Base-by-base conservation (phyloP, 2,888 invertebrate genomes). In the Harmothoe impar region DNA sequence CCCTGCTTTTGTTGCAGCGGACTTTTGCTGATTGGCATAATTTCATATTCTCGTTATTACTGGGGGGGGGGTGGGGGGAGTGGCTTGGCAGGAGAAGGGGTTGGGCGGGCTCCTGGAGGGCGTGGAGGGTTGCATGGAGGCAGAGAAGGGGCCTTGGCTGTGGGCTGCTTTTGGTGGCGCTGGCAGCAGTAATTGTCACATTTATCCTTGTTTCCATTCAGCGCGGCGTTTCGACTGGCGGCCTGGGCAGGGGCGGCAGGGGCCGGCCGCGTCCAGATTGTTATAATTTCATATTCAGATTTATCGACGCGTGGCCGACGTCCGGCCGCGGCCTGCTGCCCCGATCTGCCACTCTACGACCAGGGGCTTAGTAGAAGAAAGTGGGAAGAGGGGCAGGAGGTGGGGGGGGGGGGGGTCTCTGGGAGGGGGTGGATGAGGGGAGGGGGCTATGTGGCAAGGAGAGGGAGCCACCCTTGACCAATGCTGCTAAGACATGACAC, bases 201-300 rank as follows among this genome's bases (percentile, higher is more conserved):
- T 86, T 86, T 86, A 86, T 86, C 86, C 86, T 86, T 86, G 86
- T 86, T 86, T 86, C 86, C 86, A 86, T 86, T 86, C 86, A 86
- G 54, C 52, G 31, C 20, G 56, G 54, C 54, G 54, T 54, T 54
- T 54, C 54, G n/a, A 54, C 33, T 84, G 15, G 54, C 54, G 29
- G 56, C 25, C 31, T 0, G 84, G 20, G 12, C n/a, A n/a, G 15
- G 43, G 43, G 25, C 84, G 52, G n/a, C 54, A n/a, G 7, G 86
- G 17, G 54, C 86, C 56, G 86, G 54, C 31, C 86, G 5, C n/a
- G 43, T 12, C 56, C 29, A 86, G 86, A 86, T 86, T 86, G 86
- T 86, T 86, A 86, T 86, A 86, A 86, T 86, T 86, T 86, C 86
- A 86, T 86, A 86, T 86, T 86, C 86, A 86, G 86, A 86, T 86